Base-by-base conservation (phyloP, 1,140 invertebrate species). In the Solenopsis fugax region DNA sequence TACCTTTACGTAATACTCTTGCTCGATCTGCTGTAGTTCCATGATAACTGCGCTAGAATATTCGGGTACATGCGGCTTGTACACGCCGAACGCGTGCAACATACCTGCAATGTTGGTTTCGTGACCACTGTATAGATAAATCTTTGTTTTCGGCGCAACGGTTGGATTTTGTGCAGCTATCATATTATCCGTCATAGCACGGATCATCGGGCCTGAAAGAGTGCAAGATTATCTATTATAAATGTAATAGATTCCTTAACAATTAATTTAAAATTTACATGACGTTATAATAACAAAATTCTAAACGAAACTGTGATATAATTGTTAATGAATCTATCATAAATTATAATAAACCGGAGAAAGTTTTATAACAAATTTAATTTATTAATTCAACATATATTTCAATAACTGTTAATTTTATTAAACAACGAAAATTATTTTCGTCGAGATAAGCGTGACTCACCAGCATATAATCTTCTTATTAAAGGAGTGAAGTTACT, bases 101-200 rank as follows among this genome's bases (percentile, higher is more conserved):
- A 98, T 87, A 18, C 96, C 96, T 1, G 96, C 96, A 4, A 98
- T 94, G 41, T 97, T 97, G 65, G 96, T 96, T 92, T 98, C 97
- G 92, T 98, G 97, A 10, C 95, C 96, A 4, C 96, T 96, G 90
- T 96, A 97, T 50, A 97, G 85, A 64, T 95, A 95, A 54, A 97
- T 88, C 87, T 96, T 97, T 1, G 94, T 92, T 1, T 75, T 69
- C 50, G 93, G 91, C 7, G 86, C 71, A 37, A 93, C 69, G 13
- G 90, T 89, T 3, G 93, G 92, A 10, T 94, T 93, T 52, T 95
- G 93, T 37, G 94, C 93, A 3, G 93, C 88, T 50, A 89, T 50
- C 84, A 92, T 93, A 18, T 96, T 95, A 24, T 96, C 95, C 7
- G 96, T 87, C 65, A 97, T 96, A 45, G 96, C 95, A 56, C 94